Base-by-base conservation (phyloP, 2,797 vertebrate genomes). In the Dromococcyx pavoninus region DNA sequence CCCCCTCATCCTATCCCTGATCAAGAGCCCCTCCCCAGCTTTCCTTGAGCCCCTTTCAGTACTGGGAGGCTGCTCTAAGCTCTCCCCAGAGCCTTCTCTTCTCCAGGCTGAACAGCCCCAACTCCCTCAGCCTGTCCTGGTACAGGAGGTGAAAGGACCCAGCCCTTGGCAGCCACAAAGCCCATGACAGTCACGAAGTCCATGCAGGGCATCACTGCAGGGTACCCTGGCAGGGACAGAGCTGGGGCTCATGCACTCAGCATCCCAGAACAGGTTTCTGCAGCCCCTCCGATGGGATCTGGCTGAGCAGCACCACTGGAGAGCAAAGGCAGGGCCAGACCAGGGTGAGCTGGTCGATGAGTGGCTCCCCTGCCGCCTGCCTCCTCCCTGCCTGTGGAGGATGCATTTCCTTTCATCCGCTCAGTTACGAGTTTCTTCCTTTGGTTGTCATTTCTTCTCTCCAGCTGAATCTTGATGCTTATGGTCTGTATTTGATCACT, bases 201-300 rank as follows among this genome's bases (percentile, higher is more conserved):
- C 23, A 3, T 1, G 15, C 4, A 17, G 28, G 41, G 11, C 51
- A 13, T 5, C 2, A 0, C 62, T 21, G 17, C 7, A 13, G 9
- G 11, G 18, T 27, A 2, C 32, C 24, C 56, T 13, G 30, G 62
- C 41, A 67, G 27, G 48, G 39, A 28, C 11, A 11, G 50, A 48
- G 24, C 51, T 2, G 0, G 1, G 4, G 10, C 2, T 67, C 22
- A 8, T 4, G 4, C 33, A 4, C 17, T 23, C 8, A 1, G 27
- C 24, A 17, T 24, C 69, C 27, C 22, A 8, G 50, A 65, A 50
- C 56, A 7, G 32, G 17, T 35, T 54, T 22, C 12, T 30, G 41
- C 57, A 56, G 37, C 24, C 37, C 14, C 70, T 58, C 77, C 3
- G 2, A 2, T 13, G 33, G 32, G 17, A 39, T 11, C 35, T 2